These are phyloP conservation scores for Apostichopus parvimensis DNA, from an alignment of 35 echinoderm and acorn worm species.

Conservation along the genomic window DNA sequence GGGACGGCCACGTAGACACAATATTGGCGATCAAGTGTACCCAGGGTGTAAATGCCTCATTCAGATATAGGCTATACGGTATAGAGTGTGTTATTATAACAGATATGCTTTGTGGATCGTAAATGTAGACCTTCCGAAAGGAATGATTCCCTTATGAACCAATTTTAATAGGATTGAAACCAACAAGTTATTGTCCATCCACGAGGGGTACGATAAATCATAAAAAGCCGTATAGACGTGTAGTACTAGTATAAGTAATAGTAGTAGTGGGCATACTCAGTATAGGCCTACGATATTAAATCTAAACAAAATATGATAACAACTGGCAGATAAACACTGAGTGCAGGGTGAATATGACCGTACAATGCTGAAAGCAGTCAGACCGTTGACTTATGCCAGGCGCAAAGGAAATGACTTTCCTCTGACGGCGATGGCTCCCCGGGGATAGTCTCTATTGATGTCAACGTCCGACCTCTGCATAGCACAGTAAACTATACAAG, in stretches of 20 bases:
- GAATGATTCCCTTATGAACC: slow-evolving; percentile 43
- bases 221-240: background rate
- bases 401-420: slow-evolving; percentile 44
- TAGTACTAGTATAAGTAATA: too few relatives aligned
- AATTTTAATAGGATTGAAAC: slow-evolving; percentile 15
- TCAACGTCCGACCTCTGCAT: slow-evolving; percentile 55
- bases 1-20: background rate
- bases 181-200: slow-evolving; percentile 37
- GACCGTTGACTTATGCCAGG: slow-evolving; percentile 56
- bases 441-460: background rate
- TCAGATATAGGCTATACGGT: background rate
- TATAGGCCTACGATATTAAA: slow-evolving; percentile 28
- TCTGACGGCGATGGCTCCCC: slow-evolving; percentile 48
- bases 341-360: slow-evolving; percentile 5
- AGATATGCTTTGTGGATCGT: slow-evolving; percentile 12
- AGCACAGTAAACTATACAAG: slow-evolving; percentile 15
- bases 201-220: slow-evolving; percentile 40
- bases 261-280: background rate
- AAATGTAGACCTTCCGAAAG: slow-evolving; percentile 8
- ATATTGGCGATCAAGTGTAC: background rate
- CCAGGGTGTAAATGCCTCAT: slow-evolving; percentile 1
- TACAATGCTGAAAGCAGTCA: background rate
- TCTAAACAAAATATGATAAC: slow-evolving; percentile 37
- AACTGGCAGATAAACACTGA: slow-evolving; percentile 33
- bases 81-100: slow-evolving; percentile 32